Evolutionary conservation across 2,888 invertebrate species (phyloP).

Genomic region (Andrena bicolor): DNA sequence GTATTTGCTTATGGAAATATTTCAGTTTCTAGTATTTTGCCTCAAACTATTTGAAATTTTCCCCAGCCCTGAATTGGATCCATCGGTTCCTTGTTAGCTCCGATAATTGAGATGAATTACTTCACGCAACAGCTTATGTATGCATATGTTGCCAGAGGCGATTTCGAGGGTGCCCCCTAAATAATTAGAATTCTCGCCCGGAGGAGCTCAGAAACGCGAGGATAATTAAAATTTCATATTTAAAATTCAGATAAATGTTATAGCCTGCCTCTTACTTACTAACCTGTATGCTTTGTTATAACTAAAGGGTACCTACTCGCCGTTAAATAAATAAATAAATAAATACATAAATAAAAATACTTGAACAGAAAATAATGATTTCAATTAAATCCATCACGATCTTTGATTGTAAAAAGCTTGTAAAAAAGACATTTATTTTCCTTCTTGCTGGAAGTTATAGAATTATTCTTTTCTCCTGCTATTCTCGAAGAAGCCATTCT

Average conservation of each 20-base stretch:
- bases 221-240: too few relatives aligned
- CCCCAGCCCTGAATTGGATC: too few relatives aligned
- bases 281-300: background rate
- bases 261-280: too few relatives aligned
- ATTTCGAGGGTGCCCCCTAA: background rate
- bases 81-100: background rate
- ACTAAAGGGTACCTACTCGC: background rate
- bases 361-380: background rate
- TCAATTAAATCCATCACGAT: background rate
- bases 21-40: too few relatives aligned
- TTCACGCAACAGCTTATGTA: background rate
- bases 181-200: constrained; percentile 6
- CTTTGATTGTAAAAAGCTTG: too few relatives aligned
- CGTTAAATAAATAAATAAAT: background rate
- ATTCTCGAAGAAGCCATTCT: background rate
- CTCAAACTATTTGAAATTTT: too few relatives aligned
- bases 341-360: background rate
- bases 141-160: background rate
- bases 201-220: background rate
- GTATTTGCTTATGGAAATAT: too few relatives aligned
- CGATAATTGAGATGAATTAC: background rate
- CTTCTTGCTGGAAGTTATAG: background rate
- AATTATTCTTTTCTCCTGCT: background rate
- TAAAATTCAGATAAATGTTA: too few relatives aligned
- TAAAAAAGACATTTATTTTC: background rate